Evolutionary conservation across 2,888 invertebrate genomes (phyloP), one percentile per base, ranked within the genome.

Genomic region (Carterocephalus palaemon): DNA sequence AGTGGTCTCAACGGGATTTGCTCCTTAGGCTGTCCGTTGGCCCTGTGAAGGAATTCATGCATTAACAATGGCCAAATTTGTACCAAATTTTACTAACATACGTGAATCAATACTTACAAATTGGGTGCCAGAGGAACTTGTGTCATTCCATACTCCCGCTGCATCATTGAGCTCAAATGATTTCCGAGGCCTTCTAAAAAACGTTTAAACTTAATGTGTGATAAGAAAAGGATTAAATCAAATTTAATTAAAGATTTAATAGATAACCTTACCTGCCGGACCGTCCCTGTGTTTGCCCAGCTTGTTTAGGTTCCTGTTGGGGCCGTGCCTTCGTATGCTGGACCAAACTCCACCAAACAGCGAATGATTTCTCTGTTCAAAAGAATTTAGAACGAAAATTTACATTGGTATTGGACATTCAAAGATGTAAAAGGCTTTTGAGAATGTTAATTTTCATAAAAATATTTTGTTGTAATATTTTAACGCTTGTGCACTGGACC

Each of bases 291-390:
- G 78, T 58, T 81, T 82, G 34, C 78, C 60, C 52, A 71, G 75
- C 52, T 74, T 75, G 16, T 80, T 69, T 46, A 83, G 77, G 49
- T 82, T 66, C 52, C 75, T 73, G 52, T 85, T 84, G 4, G 88
- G 87, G 3, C 90, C 90, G 60, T 93, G 93, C 49, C 94, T 90
- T 65, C 95, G 89, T 89, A 97, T 94, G 50, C 96, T 96, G 4
- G 96, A 96, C 96, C 97, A 97, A 17, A 98, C 96, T 64, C 94
- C 96, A 42, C 98, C 98, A 70, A 98, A 98, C 37, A 98, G 87
- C 33, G 96, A 95, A 78, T 98, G 98, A 75, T 98, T 97, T 71
- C 98, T 92, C 97, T 98, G 89, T 29, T 6, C 0, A 10, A 3
- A 12, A 10, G n/a, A n/a, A n/a, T n/a, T n/a, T n/a, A n/a, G n/a